Evolutionary conservation across 1,140 invertebrate species (phyloP).

Genomic region (Copidosoma floridanum): DNA sequence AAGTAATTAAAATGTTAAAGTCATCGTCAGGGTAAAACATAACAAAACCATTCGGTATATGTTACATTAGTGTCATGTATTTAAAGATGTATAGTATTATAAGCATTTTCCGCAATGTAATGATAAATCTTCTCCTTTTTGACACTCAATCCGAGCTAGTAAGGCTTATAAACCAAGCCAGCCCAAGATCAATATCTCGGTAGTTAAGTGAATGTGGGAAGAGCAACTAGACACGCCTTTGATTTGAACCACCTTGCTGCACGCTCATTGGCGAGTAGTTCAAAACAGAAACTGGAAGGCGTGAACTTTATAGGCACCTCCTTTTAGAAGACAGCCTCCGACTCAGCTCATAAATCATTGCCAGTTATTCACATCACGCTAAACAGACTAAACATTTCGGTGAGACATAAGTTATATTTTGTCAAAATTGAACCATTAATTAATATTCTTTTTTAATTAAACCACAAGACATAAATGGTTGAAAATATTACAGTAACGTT

Average conservation of each 20-base stretch:
- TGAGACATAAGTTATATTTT: constrained; percentile 11
- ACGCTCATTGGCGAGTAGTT: constrained; percentile 17
- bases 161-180: neutral
- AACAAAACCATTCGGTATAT: too few relatives aligned
- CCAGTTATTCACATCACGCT: constrained; percentile 43
- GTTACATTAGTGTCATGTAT: too few relatives aligned
- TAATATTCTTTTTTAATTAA: constrained; percentile 5
- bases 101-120: constrained; percentile 8
- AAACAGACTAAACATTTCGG: constrained; percentile 37
- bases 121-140: constrained; percentile 8
- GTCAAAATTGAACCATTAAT: constrained; percentile 14
- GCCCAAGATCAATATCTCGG: constrained; percentile 48
- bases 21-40: too few relatives aligned
- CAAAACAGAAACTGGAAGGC: neutral
- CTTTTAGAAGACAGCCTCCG: constrained; percentile 34
- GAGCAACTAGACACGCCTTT: constrained; percentile 21
- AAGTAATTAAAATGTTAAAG: too few relatives aligned
- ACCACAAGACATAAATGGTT: neutral
- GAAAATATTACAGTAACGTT: neutral
- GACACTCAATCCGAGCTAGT: constrained; percentile 13
- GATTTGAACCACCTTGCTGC: constrained; percentile 22
- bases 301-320: constrained; percentile 25
- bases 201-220: constrained; percentile 32
- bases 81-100: neutral
- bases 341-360: constrained; percentile 46